A percentile compares a stretch with the other conserved stretches of the same genome.
phyloP scores from a whole-genome alignment of 1,140 invertebrate genomes.

The Saccostrea echinata region DNA sequence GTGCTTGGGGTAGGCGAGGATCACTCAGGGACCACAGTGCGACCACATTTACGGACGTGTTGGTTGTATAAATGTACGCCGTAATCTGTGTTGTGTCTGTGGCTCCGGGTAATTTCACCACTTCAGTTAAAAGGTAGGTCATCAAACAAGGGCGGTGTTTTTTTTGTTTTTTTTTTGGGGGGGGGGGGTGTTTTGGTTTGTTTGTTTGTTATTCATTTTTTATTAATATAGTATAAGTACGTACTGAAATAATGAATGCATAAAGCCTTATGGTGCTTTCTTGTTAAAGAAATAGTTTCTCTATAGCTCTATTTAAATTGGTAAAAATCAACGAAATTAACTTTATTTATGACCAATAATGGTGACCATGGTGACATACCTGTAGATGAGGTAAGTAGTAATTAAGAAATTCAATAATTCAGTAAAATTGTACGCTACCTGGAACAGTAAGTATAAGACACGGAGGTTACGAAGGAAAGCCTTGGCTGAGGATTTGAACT shows the following conservation, averaged over 20 bases:
- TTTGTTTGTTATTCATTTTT: no score
- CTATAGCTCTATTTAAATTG: no score
- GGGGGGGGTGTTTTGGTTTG: no score
- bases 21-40: conserved; percentile 52
- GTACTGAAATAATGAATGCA: no score
- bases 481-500: background rate
- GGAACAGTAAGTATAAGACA: background rate
- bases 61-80: background rate
- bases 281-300: no score
- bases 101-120: conserved; percentile 5
- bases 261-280: no score
- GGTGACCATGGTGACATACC: background rate
- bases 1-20: conserved; percentile 57
- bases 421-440: background rate
- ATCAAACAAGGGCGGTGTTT: background rate
- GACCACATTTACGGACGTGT: background rate
- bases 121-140: background rate
- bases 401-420: background rate
- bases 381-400: background rate
- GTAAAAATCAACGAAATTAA: no score
- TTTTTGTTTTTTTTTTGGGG: no score
- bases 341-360: no score
- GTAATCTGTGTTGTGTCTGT: conserved; percentile 23
- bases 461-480: conserved; percentile 9
- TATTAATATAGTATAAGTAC: no score